phyloP scores from a whole-genome alignment of 2,113 vertebrate genomes.

The Hydrochoerus hydrochaeris region DNA sequence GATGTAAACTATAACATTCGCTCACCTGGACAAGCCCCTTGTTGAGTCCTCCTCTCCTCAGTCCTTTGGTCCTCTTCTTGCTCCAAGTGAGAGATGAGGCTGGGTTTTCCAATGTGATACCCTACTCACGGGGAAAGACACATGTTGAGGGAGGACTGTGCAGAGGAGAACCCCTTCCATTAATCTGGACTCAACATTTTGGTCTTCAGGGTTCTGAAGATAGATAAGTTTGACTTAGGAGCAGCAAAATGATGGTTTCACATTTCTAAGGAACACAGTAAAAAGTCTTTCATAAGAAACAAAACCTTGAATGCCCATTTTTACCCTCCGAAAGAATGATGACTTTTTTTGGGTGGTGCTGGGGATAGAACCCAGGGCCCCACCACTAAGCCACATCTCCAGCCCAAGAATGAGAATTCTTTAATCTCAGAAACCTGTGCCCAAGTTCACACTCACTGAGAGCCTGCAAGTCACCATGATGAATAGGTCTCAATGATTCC shows the following conservation, averaged over 20 bases:
- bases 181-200: background rate
- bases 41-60: slow-evolving; percentile 25
- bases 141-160: slow-evolving; percentile 17
- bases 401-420: background rate
- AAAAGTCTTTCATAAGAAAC: slow-evolving; percentile 34
- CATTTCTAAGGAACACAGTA: slow-evolving; percentile 58
- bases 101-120: slow-evolving; percentile 76
- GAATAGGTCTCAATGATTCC: background rate
- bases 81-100: slow-evolving; percentile 79
- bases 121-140: slow-evolving; percentile 65
- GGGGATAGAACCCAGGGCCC: background rate
- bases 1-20: background rate
- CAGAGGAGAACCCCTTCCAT: background rate
- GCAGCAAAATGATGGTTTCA: background rate
- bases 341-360: background rate
- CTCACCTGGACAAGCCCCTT: slow-evolving; percentile 49
- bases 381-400: background rate
- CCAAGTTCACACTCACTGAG: background rate
- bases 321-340: background rate
- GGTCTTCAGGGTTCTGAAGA: slow-evolving; percentile 17
- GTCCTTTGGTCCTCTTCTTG: slow-evolving; percentile 68
- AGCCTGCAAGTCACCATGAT: background rate
- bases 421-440: background rate
- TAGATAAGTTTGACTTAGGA: slow-evolving; percentile 54
- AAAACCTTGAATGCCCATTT: background rate